Conservation (phyloP, 2,888 invertebrate genomes). For the Kuschelorhynchus macadamiae region DNA sequence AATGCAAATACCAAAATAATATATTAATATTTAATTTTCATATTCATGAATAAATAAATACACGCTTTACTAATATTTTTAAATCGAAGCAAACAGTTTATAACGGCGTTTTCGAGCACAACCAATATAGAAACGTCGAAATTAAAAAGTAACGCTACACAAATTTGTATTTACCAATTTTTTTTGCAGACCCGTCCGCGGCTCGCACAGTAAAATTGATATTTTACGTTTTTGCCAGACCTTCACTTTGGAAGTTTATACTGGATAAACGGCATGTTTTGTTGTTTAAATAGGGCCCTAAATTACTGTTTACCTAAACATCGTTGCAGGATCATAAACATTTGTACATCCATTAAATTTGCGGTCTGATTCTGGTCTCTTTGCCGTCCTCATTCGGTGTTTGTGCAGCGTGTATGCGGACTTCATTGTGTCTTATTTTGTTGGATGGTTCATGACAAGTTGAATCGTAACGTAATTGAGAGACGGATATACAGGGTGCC, state of each 20-base stretch:
- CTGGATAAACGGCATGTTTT: background rate
- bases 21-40: too few species aligned
- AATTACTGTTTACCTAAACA: constrained; percentile 18
- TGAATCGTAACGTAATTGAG: too few species aligned
- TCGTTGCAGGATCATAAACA: constrained; percentile 23
- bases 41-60: background rate
- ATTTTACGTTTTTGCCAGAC: background rate
- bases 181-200: background rate
- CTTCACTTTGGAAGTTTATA: background rate
- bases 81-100: background rate
- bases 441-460: too few species aligned
- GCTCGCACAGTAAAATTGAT: background rate
- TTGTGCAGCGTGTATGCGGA: too few species aligned
- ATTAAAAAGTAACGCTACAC: constrained; percentile 4
- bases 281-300: constrained; percentile 17
- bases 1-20: background rate
- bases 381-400: too few species aligned
- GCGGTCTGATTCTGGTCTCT: constrained; percentile 9
- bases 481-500: too few species aligned
- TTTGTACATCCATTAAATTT: constrained; percentile 3
- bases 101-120: background rate
- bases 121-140: background rate
- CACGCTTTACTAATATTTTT: background rate
- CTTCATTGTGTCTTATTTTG: too few species aligned
- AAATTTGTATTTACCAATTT: background rate